Conservation (phyloP, 2,888 invertebrate species). For the Cataglyphis altisquamis region DNA sequence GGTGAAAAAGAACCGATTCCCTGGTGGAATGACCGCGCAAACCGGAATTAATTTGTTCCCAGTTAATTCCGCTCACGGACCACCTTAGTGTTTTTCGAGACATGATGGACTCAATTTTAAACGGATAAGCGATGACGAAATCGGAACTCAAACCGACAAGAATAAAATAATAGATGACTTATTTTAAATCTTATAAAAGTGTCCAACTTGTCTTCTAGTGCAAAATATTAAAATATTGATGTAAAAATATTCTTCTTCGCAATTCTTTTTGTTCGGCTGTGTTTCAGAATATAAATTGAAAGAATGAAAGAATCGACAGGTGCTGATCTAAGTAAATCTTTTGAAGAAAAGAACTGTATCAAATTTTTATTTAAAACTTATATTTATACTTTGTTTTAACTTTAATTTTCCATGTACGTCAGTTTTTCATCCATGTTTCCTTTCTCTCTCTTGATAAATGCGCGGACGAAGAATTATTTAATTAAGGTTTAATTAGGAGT, state of each 20-base stretch:
- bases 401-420: neutral
- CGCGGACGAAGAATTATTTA: constrained; percentile 17
- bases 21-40: constrained; percentile 44
- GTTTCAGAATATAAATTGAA: neutral
- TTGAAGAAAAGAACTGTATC: neutral
- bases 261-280: neutral
- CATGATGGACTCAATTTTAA: neutral
- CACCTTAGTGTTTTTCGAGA: constrained; percentile 64
- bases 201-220: too few relatives aligned
- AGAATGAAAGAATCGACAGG: neutral
- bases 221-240: too few relatives aligned
- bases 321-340: neutral
- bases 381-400: neutral
- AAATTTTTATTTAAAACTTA: constrained; percentile 3
- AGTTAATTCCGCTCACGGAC: constrained; percentile 68
- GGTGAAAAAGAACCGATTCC: constrained; percentile 37
- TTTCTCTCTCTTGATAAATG: neutral
- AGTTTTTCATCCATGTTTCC: neutral
- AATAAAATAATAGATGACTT: neutral
- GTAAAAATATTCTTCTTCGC: neutral
- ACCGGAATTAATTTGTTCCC: constrained; percentile 73
- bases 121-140: constrained; percentile 12
- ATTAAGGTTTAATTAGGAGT: constrained; percentile 64
- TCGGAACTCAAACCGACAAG: neutral
- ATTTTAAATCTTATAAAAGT: neutral